Percentiles rank a stretch among this genome's conserved stretches.
These are phyloP conservation scores for Hippocampus zosterae DNA, from an alignment of 2,113 vertebrate genomes.

Conservation along the genomic window DNA sequence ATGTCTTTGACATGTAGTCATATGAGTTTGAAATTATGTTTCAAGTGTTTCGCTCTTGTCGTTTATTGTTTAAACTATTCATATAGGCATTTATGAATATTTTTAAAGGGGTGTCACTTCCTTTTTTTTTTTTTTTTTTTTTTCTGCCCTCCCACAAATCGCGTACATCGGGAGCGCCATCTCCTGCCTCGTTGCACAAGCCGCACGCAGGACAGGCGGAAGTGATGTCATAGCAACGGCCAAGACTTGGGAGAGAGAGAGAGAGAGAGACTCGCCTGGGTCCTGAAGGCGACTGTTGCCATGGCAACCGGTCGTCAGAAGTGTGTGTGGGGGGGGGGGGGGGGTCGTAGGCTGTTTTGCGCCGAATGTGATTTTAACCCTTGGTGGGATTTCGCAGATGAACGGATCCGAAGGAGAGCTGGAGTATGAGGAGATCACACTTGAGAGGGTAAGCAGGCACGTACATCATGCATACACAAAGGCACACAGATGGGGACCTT, in stretches of 20 bases:
- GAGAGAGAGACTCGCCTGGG: constrained; percentile 29
- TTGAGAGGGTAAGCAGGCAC: constrained; percentile 80
- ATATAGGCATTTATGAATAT: not conserved
- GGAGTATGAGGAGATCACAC: constrained; percentile 87
- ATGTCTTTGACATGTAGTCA: too few relatives aligned
- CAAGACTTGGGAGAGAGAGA: not conserved
- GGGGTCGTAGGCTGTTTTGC: not conserved
- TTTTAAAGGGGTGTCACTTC: not conserved
- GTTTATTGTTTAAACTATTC: too few relatives aligned
- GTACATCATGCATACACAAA: not conserved
- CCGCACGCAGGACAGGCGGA: not conserved
- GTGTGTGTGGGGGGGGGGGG: not conserved
- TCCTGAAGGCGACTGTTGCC: constrained; percentile 39
- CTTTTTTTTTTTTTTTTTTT: not conserved
- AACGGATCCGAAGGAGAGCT: constrained; percentile 86
- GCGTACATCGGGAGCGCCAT: too few relatives aligned
- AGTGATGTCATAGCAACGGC: not conserved
- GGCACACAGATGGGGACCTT: too few relatives aligned
- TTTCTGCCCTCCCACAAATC: too few relatives aligned
- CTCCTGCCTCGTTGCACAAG: too few relatives aligned
- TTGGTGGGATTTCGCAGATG: constrained; percentile 67
- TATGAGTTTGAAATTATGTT: too few relatives aligned
- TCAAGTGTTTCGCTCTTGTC: too few relatives aligned
- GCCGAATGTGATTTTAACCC: constrained; percentile 25
- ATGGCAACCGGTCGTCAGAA: constrained; percentile 44